Base-by-base conservation (phyloP, 2,113 vertebrate species). In the Pteropus alecto region DNA sequence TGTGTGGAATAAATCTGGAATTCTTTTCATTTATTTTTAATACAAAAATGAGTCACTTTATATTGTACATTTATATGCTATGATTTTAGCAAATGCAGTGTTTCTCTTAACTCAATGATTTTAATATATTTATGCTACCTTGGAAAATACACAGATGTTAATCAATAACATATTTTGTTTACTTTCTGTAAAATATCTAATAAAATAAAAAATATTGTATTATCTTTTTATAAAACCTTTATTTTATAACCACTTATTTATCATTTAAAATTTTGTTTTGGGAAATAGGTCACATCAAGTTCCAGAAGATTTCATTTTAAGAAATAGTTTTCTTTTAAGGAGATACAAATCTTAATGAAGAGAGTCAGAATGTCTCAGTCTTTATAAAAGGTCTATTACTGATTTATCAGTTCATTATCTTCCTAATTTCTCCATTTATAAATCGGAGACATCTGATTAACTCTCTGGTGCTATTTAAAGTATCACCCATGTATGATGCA, bases 341-440 rank as follows among this genome's bases (percentile, higher is more conserved):
- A 98, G 95, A 98, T 96, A 98, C 94, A 98, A 98, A 98, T 98
- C 98, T 98, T 98, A 98, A 98, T 98, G 98, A 98, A 98, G 96
- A 98, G 94, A 98, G 97, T 97, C 97, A 98, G 98, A 98, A 98
- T 97, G 95, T 98, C 97, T 98, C 92, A 97, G 90, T 98, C 97
- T 98, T 98, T 98, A 95, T 97, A 98, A 98, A 95, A 98, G 94
- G 97, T 98, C 98, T 98, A 98, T 98, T 98, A 98, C 97, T 98
- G 97, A 98, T 98, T 98, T 98, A 98, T 98, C 98, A 98, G 98
- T 98, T 98, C 98, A 98, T 98, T 98, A 98, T 98, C 98, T 98
- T 98, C 93, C 95, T 98, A 98, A 98, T 98, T 98, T 97, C 81
- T 88, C 96, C 97, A 98, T 98, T 98, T 98, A 98, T 98, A 98